Evolutionary conservation across 2,888 invertebrate genomes (phyloP).

Genomic region (Panzeria rudis): DNA sequence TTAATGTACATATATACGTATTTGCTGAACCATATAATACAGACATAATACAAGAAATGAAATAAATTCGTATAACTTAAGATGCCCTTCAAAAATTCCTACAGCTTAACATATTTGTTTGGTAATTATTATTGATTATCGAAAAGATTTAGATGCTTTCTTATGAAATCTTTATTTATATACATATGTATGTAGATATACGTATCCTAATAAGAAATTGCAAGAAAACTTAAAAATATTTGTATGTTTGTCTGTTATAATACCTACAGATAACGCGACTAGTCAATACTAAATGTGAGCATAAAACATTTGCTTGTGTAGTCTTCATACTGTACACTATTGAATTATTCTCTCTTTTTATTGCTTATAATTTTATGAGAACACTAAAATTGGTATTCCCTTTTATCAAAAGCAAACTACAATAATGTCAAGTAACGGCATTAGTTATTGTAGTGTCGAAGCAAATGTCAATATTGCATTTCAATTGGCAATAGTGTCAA

Average conservation of each 20-base stretch:
- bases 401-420: no score
- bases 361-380: no score
- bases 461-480: no score
- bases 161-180: conserved; percentile 37
- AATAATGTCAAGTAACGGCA: no score
- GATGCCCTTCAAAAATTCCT: conserved; percentile 45
- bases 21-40: background rate
- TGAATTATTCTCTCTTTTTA: no score
- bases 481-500: no score
- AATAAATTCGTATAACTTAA: conserved; percentile 35
- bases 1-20: background rate
- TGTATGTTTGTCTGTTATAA: background rate
- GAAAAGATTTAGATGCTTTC: conserved; percentile 33
- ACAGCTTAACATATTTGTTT: conserved; percentile 26
- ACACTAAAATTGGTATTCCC: no score
- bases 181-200: background rate
- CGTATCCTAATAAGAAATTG: background rate
- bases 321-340: no score
- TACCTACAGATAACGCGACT: no score
- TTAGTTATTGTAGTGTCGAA: no score
- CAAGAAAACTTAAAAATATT: background rate
- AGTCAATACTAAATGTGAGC: no score
- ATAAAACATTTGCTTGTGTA: no score
- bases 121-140: conserved; percentile 67
- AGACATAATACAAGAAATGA: background rate